Evolutionary conservation across 2,113 vertebrate species (phyloP).

Genomic region (Leuciscus idus): DNA sequence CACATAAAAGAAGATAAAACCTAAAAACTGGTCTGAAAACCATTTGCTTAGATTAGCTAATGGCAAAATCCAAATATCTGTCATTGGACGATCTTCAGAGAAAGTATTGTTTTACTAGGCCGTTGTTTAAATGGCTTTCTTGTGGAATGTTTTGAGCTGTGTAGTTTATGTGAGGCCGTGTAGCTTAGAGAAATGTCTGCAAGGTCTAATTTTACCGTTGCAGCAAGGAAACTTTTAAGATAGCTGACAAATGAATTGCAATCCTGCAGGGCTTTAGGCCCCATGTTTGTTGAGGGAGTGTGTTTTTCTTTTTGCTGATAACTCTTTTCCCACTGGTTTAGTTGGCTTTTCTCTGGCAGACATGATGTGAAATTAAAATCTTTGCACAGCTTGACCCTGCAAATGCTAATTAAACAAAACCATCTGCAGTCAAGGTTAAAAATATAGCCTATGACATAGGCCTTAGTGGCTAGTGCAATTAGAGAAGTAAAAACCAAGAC

Average conservation of each 20-base stretch:
- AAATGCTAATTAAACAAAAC: neutral
- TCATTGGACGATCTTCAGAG: neutral
- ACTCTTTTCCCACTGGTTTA: neutral
- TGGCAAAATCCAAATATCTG: neutral
- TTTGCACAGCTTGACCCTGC: neutral
- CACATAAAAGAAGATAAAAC: neutral
- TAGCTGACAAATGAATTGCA: neutral
- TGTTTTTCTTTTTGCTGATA: neutral
- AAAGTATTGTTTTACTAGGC: neutral
- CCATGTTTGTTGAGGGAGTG: neutral
- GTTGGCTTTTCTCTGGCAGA: neutral
- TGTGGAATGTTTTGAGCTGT: constrained; percentile 1
- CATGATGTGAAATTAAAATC: neutral
- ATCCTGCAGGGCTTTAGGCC: neutral
- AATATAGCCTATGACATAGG: too few relatives aligned
- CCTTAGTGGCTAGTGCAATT: neutral
- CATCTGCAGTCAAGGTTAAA: neutral
- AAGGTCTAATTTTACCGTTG: neutral
- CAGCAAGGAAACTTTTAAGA: neutral
- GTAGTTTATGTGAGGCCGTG: neutral
- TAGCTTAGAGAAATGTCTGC: constrained; percentile 1
- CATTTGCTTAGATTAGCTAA: neutral
- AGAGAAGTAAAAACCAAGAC: neutral
- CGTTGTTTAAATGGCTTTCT: constrained; percentile 5
- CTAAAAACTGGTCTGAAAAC: neutral